A percentile compares a stretch with the other conserved stretches of the same genome.
These are phyloP conservation scores for Oryctes rhinoceros DNA, from an alignment of 1,140 invertebrate species.

Conservation along the genomic window DNA sequence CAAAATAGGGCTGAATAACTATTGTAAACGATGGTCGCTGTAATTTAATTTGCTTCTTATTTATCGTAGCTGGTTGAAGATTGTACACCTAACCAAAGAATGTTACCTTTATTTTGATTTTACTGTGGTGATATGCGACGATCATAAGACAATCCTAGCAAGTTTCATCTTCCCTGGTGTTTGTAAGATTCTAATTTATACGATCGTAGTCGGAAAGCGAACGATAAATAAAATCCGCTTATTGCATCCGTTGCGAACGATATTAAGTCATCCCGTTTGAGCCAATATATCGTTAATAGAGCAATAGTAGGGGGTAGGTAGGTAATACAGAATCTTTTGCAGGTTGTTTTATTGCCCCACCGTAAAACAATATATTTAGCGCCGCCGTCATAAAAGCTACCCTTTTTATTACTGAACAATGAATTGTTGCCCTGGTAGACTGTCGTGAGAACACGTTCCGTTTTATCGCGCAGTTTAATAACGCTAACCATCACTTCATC, in stretches of 20 bases:
- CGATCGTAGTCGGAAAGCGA: too few relatives aligned
- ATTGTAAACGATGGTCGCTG: too few relatives aligned
- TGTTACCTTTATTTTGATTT: too few relatives aligned
- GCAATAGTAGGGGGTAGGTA: neutral
- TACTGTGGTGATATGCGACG: too few relatives aligned
- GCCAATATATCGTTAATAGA: neutral
- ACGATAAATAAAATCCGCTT: neutral
- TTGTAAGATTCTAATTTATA: too few relatives aligned
- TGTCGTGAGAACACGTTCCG: neutral
- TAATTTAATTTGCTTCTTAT: too few relatives aligned
- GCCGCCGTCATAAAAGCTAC: neutral
- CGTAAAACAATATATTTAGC: slow-evolving; percentile 4
- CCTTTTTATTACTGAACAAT: neutral
- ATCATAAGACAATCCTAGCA: too few relatives aligned
- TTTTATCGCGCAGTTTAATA: neutral
- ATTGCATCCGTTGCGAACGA: neutral
- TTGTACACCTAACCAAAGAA: too few relatives aligned
- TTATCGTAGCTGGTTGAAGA: too few relatives aligned
- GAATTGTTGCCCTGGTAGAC: neutral
- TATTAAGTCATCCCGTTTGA: slow-evolving; percentile 7
- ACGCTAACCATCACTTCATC: neutral
- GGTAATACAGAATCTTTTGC: neutral
- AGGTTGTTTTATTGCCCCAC: neutral
- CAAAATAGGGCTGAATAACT: too few relatives aligned
- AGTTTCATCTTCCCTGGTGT: too few relatives aligned